Conservation (phyloP, 2,888 invertebrate species). For the Mythimna lalbum region DNA sequence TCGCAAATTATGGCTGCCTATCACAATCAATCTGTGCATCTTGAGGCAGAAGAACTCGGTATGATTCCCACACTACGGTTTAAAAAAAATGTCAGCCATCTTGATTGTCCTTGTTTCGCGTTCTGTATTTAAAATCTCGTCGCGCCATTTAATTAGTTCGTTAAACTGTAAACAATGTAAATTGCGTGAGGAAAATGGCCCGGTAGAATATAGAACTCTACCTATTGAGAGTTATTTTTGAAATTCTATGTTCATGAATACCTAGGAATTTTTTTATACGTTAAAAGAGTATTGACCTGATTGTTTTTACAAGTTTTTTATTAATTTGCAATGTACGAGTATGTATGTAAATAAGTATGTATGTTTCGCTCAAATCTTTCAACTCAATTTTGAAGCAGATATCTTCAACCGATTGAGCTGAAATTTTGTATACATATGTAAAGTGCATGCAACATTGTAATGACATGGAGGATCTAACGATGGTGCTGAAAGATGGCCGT, state of each 20-base stretch:
- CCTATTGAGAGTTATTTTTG: slow-evolving; percentile 16
- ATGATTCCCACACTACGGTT: not conserved
- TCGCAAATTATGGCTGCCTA: slow-evolving; percentile 46
- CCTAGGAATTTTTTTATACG: not conserved
- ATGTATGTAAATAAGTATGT: no score
- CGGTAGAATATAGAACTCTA: slow-evolving; percentile 1
- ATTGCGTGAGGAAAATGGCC: slow-evolving; percentile 14
- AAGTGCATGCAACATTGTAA: no score
- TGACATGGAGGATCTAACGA: no score
- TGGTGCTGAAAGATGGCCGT: no score
- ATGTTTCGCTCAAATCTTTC: no score
- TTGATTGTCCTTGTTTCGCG: slow-evolving; percentile 22
- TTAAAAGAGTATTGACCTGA: not conserved
- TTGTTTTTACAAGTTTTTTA: no score
- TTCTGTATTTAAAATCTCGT: slow-evolving; percentile 20
- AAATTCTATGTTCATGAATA: not conserved
- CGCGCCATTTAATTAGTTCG: slow-evolving; percentile 8
- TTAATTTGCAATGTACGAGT: no score
- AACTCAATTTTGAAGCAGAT: no score
- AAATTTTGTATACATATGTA: no score
- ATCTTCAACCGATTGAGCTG: no score
- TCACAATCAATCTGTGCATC: slow-evolving; percentile 46
- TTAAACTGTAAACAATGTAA: slow-evolving; percentile 27
- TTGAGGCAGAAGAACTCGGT: slow-evolving; percentile 4
- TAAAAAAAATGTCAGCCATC: not conserved